Base-by-base conservation (phyloP, 2,888 invertebrate species). In the Cecidostiba fungosa region DNA sequence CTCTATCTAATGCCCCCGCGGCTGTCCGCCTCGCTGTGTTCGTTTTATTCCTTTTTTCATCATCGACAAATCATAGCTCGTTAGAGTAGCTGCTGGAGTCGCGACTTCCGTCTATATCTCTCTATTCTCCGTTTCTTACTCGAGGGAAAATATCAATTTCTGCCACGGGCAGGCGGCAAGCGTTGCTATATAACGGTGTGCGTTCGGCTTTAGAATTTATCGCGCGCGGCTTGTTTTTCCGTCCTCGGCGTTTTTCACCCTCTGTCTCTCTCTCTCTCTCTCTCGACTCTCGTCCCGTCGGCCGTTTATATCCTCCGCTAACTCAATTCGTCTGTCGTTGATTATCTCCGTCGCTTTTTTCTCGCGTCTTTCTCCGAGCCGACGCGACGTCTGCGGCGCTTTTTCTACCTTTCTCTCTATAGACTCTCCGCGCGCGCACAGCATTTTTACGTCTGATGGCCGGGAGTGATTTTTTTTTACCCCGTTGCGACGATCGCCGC, bases 41-140 rank as follows among this genome's bases (percentile, higher is more conserved):
- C 39, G 12, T n/a, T 26, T 43, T n/a, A n/a, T n/a, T 19, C 73
- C 54, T 32, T 72, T 80, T 74, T 73, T 62, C 43, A 14, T n/a
- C 80, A 29, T 81, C 91, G 89, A 91, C 91, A 91, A 91, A 91
- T 91, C 90, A 91, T 90, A 89, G 88, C 90, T 91, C 90, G 90
- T 91, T 91, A 91, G 77, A 62, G 88, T n/a, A 19, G 43, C 43
- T 1, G 88, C 88, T n/a, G n/a, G n/a, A 54, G 29, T 74, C 59
- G 47, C 23, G 36, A 26, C n/a, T 79, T 62, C 43, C 47, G 16
- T 39, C 59, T 12, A 12, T 70, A 6, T 47, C 43, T 73, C 39
- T 26, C 19, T 29, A 26, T 23, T 70, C 32, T 26, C 16, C 32
- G 32, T 86, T 86, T 87, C 87, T 88, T 85, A 47, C 59, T n/a